Conservation (phyloP, 2,113 vertebrate species). For the Probosciger aterrimus region DNA sequence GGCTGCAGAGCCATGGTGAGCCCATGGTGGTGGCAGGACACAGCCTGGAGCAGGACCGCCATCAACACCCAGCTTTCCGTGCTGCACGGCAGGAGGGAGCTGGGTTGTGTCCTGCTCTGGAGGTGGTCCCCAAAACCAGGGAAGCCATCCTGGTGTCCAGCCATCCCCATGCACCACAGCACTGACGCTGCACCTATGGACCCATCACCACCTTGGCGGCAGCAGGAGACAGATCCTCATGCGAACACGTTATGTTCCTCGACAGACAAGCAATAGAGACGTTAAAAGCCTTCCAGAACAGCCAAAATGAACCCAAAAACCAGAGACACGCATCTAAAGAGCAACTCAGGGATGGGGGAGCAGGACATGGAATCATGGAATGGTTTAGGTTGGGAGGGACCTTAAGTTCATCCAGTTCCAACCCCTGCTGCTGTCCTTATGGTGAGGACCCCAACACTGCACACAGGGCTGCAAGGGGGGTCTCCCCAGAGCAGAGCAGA, state of each 20-base stretch:
- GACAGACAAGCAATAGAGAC: neutral
- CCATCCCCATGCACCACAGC: rapidly evolving
- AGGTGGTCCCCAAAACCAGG: neutral
- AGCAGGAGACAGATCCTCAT: neutral
- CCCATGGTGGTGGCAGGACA: rapidly evolving
- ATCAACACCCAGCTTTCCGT: rapidly evolving
- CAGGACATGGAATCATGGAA: neutral
- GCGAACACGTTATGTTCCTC: neutral
- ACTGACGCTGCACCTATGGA: neutral
- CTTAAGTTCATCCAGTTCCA: neutral
- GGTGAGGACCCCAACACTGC: neutral
- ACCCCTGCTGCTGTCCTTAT: neutral
- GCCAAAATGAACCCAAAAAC: neutral
- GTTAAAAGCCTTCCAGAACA: neutral
- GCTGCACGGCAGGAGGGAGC: neutral
- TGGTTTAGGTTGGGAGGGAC: neutral
- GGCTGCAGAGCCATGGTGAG: neutral
- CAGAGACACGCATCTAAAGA: neutral
- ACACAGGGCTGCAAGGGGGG: neutral
- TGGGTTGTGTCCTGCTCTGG: neutral
- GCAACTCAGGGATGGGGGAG: neutral
- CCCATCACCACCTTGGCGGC: neutral
- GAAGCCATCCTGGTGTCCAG: neutral
- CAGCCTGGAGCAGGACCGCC: neutral
- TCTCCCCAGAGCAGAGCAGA: neutral